Conservation (phyloP, 2,113 vertebrate genomes). For the Rhea pennata region DNA sequence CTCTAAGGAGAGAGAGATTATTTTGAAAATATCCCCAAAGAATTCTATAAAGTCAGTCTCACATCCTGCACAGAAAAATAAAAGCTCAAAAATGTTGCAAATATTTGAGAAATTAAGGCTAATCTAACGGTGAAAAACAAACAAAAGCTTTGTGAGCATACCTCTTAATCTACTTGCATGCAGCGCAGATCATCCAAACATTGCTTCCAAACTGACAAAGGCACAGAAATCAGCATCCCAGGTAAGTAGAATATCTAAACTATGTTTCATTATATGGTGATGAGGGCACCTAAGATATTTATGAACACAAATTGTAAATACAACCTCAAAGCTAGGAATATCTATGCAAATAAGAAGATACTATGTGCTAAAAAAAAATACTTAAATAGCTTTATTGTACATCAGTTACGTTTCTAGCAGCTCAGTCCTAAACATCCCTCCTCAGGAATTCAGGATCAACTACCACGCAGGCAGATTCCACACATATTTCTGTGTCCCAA, state of each 20-base stretch:
- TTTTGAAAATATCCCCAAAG: background rate
- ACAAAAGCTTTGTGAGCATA: fast-evolving
- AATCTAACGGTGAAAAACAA: background rate
- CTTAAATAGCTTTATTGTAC: fast-evolving
- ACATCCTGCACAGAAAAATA: background rate
- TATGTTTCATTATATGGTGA: fast-evolving
- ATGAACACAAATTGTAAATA: fast-evolving
- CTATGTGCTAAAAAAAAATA: background rate
- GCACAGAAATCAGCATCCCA: background rate
- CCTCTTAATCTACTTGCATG: fast-evolving
- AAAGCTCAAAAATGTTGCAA: background rate
- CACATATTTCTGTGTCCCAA: background rate
- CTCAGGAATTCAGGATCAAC: fast-evolving
- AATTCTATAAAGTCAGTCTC: fast-evolving
- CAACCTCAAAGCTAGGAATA: fast-evolving
- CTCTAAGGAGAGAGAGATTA: background rate
- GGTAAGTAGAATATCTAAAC: fast-evolving
- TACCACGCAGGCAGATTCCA: background rate
- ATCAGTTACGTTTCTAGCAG: fast-evolving
- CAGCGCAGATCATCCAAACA: background rate
- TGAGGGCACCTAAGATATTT: fast-evolving
- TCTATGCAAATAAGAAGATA: fast-evolving
- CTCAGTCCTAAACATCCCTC: background rate
- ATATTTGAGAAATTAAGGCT: background rate
- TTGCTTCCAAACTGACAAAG: fast-evolving